Percentiles rank a stretch among this genome's conserved stretches.
Conservation (phyloP, 2,113 vertebrate genomes). For the Triplophysa tibetana region DNA sequence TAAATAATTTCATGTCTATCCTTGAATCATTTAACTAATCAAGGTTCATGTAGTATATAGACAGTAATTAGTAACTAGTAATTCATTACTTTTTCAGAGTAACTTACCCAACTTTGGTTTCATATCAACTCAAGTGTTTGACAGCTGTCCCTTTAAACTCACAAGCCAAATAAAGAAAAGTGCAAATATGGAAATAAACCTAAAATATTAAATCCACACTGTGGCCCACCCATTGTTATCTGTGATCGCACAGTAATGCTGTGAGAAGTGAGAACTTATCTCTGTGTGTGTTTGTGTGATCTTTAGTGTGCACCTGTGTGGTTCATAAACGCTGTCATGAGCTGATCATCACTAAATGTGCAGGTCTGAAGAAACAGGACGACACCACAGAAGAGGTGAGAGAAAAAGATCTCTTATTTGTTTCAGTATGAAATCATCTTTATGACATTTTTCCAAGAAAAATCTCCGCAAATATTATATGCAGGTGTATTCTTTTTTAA, state of each 20-base stretch:
- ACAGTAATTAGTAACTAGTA: too few relatives aligned
- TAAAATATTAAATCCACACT: background rate
- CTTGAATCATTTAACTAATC: too few relatives aligned
- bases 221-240: conserved; percentile 14
- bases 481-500: background rate
- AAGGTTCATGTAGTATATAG: too few relatives aligned
- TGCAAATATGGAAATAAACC: background rate
- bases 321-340: conserved; percentile 96
- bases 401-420: background rate
- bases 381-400: conserved; percentile 84
- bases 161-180: conserved; percentile 7
- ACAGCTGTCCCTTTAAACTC: conserved; percentile 3
- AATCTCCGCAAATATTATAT: too few relatives aligned
- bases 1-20: too few relatives aligned
- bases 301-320: conserved; percentile 92
- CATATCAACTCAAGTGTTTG: background rate
- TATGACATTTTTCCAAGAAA: too few relatives aligned
- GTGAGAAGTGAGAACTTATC: background rate
- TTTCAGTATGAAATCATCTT: background rate
- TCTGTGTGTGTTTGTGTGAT: conserved; percentile 3
- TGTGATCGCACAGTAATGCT: conserved; percentile 40
- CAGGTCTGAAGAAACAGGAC: conserved; percentile 94
- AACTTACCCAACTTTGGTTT: too few relatives aligned
- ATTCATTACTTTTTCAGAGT: too few relatives aligned
- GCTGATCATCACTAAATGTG: conserved; percentile 95